Evolutionary conservation across 2,888 invertebrate genomes (phyloP).

Genomic region (Halocaridina rubra): DNA sequence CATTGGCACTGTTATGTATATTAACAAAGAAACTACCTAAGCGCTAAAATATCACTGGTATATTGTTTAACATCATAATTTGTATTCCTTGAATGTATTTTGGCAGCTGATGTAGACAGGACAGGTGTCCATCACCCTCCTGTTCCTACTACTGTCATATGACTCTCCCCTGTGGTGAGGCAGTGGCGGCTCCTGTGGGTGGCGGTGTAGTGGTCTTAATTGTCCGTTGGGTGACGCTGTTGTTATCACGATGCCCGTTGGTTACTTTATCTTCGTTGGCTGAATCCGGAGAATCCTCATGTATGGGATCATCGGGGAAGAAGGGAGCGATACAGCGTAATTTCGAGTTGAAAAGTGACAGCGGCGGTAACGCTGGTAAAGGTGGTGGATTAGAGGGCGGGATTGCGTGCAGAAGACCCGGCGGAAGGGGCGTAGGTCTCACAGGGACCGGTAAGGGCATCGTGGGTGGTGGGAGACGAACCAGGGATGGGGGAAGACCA

Average conservation of each 20-base stretch:
- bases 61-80: too few species aligned
- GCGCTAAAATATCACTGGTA: too few species aligned
- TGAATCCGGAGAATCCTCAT: neutral
- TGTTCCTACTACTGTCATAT: constrained; percentile 50
- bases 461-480: constrained; percentile 26
- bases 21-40: too few species aligned
- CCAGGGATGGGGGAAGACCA: constrained; percentile 11
- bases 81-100: neutral
- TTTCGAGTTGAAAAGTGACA: constrained; percentile 34
- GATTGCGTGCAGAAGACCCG: constrained; percentile 41
- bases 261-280: neutral
- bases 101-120: constrained; percentile 29
- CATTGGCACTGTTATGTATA: too few species aligned
- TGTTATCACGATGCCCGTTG: neutral
- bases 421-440: constrained; percentile 43
- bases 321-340: neutral
- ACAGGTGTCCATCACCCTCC: neutral
- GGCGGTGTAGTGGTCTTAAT: neutral
- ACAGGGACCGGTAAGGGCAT: constrained; percentile 33
- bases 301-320: neutral
- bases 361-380: constrained; percentile 10
- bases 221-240: neutral
- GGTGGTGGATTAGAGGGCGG: constrained; percentile 20
- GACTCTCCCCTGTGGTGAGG: constrained; percentile 45
- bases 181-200: constrained; percentile 10